phyloP scores from a whole-genome alignment of 2,113 vertebrate genomes.

The Bos taurus region DNA sequence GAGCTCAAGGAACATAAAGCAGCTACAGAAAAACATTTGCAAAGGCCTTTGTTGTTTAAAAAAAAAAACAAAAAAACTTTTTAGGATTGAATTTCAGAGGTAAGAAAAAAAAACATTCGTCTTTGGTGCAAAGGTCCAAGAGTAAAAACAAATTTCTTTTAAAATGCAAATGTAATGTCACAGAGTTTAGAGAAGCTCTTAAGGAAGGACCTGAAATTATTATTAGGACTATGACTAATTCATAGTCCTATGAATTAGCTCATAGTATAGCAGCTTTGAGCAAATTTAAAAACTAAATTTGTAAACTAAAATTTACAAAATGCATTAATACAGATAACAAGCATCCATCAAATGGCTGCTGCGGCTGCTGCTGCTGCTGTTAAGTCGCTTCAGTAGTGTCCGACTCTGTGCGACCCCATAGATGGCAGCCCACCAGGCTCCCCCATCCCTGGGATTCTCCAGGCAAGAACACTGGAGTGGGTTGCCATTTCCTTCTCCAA shows the following conservation, averaged over 20 bases:
- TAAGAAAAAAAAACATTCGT: constrained; percentile 13
- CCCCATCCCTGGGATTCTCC: too few species aligned
- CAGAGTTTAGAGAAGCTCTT: background rate
- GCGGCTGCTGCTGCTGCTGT: too few species aligned
- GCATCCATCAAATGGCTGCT: background rate
- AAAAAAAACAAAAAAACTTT: background rate
- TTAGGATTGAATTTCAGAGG: background rate
- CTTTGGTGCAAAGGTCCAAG: background rate
- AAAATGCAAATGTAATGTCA: constrained; percentile 9
- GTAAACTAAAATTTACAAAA: background rate
- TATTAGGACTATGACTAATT: background rate
- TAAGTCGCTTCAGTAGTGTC: too few species aligned
- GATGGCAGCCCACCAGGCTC: too few species aligned
- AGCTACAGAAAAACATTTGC: background rate
- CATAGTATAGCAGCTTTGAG: background rate
- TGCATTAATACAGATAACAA: background rate
- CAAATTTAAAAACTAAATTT: background rate
- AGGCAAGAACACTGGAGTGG: too few species aligned
- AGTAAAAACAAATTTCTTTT: background rate
- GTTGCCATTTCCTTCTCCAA: background rate
- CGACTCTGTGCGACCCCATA: too few species aligned
- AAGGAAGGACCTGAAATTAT: background rate
- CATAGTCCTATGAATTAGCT: background rate
- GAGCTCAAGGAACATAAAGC: constrained; percentile 31
- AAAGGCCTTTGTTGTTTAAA: background rate